Evolutionary conservation across 1,140 invertebrate species (phyloP).

Genomic region (Trinorchestia longiramus): DNA sequence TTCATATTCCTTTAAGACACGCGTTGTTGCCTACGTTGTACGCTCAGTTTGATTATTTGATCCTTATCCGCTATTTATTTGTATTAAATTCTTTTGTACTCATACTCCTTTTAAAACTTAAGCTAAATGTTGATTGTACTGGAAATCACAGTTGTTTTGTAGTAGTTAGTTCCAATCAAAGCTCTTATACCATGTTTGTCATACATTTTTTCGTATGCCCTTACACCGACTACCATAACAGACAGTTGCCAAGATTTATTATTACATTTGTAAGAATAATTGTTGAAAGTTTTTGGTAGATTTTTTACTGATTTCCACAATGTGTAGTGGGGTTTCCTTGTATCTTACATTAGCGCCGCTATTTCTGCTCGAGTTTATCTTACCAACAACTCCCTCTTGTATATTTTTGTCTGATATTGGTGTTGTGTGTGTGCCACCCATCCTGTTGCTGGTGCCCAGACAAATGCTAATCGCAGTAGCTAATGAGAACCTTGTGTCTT

Average conservation of each 20-base stretch:
- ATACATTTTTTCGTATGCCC: background rate
- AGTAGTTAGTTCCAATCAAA: background rate
- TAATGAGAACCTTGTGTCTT: background rate
- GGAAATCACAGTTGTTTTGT: no score
- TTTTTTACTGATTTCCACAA: background rate
- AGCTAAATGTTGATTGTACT: no score
- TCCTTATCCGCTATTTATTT: background rate
- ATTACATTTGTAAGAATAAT: background rate
- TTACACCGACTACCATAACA: background rate
- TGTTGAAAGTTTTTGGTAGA: background rate
- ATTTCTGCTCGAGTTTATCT: background rate
- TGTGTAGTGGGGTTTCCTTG: background rate
- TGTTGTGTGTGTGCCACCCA: background rate
- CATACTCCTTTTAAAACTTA: background rate
- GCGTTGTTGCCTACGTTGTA: background rate
- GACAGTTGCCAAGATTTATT: background rate
- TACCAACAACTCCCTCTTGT: background rate
- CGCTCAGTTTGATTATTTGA: background rate
- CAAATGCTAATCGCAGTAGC: background rate
- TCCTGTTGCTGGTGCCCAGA: background rate
- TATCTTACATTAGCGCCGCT: background rate
- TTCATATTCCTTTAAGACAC: background rate
- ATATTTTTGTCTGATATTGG: background rate
- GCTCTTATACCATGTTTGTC: background rate
- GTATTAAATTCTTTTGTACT: background rate